phyloP scores from a whole-genome alignment of 1,140 invertebrate species.

The Bathynomus jamesi region DNA sequence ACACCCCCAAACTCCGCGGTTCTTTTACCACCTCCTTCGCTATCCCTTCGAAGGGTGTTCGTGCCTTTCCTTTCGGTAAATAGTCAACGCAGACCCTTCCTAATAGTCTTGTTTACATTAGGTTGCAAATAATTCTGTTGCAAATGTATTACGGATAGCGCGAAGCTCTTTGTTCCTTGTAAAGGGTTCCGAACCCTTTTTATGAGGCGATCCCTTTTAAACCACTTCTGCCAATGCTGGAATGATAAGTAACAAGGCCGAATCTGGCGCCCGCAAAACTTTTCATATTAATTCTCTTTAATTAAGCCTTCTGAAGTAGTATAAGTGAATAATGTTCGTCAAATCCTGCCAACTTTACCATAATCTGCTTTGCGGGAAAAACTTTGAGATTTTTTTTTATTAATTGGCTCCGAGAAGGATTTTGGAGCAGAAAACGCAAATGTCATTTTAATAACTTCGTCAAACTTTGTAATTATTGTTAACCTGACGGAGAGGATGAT shows the following conservation, averaged over 20 bases:
- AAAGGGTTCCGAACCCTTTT: neutral
- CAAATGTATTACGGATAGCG: no score
- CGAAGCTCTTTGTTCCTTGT: no score
- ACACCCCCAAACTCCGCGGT: neutral
- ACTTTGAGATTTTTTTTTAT: conserved; percentile 27
- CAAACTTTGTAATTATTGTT: conserved; percentile 31
- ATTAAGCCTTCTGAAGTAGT: conserved; percentile 35
- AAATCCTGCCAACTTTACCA: conserved; percentile 33
- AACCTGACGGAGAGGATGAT: conserved; percentile 18
- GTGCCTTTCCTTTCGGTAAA: no score
- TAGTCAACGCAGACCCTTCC: no score
- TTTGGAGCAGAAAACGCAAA: conserved; percentile 15
- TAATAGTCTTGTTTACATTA: no score
- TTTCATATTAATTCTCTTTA: conserved; percentile 37
- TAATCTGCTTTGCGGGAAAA: conserved; percentile 33
- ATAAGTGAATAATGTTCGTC: conserved; percentile 31
- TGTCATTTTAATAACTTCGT: conserved; percentile 25
- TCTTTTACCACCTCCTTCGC: no score
- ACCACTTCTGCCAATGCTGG: neutral
- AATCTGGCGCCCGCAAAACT: conserved; percentile 21
- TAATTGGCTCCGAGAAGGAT: conserved; percentile 21
- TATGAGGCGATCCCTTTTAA: neutral
- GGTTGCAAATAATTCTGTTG: no score
- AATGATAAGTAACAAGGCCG: neutral
- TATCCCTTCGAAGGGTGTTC: no score